Evolutionary conservation across 2,113 vertebrate species (phyloP).

Genomic region (Lophius piscatorius): DNA sequence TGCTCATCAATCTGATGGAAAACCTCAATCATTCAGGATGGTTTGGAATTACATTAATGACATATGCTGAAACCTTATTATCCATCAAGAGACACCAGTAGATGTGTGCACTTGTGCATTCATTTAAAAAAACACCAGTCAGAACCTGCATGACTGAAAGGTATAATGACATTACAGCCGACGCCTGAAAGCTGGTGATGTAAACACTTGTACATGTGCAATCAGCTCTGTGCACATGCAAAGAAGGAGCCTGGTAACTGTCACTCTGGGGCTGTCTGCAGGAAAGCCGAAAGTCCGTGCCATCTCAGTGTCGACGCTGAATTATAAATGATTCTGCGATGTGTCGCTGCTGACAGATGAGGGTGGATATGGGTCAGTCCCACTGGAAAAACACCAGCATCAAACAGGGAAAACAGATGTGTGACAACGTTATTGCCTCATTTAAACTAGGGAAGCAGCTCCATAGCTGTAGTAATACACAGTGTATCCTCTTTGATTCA

Average conservation of each 20-base stretch:
- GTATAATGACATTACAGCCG: neutral
- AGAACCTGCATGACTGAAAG: neutral
- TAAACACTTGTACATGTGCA: conserved; percentile 2
- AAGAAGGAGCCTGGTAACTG: conserved; percentile 32
- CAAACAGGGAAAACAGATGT: conserved; percentile 26
- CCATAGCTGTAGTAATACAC: neutral
- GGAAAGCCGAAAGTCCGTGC: conserved; percentile 15
- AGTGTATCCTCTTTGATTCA: neutral
- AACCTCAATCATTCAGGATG: conserved; percentile 2
- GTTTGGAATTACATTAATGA: conserved; percentile 9
- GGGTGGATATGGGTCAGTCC: conserved; percentile 50
- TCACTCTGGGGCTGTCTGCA: conserved; percentile 11
- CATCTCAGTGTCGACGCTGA: conserved; percentile 45
- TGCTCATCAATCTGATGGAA: neutral
- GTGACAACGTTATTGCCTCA: conserved; percentile 9
- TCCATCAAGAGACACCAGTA: neutral
- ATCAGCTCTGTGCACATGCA: too few species aligned
- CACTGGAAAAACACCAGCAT: conserved; percentile 45
- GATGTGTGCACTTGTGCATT: neutral
- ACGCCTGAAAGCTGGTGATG: too few species aligned
- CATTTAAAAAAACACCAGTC: neutral
- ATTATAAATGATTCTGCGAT: conserved; percentile 66
- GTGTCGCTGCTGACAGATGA: conserved; percentile 41
- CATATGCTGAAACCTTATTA: conserved; percentile 10
- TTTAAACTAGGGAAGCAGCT: conserved; percentile 11